Base-by-base conservation (phyloP, 2,797 vertebrate species). In the Cyclura pinguis region DNA sequence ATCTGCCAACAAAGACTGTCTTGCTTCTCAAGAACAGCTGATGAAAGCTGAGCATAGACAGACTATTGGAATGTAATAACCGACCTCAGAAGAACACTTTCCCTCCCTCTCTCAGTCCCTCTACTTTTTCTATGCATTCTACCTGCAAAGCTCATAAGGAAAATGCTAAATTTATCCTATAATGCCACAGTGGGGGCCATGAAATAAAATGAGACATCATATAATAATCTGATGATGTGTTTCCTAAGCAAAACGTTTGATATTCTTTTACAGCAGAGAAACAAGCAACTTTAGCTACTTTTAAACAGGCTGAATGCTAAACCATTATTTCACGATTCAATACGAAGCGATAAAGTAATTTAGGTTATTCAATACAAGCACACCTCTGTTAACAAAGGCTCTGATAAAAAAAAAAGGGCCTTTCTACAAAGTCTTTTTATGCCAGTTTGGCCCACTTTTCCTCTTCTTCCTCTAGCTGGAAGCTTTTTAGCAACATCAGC, bases 11-110 rank as follows among this genome's bases (percentile, higher is more conserved):
- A 13, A 52, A 72, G 18, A 73, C 38, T 84, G 38, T 29, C 6
- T 42, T 84, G 10, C 5, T 84, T 3, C 38, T 10, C 12, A 67
- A 67, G 10, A 72, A 69, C 6, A 72, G 29, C 18, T 55, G 32
- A 55, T 73, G 27, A 55, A 73, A 89, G 86, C 12, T 73, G 9
- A 4, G 62, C 0, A 74, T 29, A 73, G 88, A 94, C 89, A 47
- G 42, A 47, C 42, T 16, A 80, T 64, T 93, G 1, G 1, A 72
- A 85, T 7, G 14, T 4, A 14, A 74, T 86, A 82, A 82, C n/a
- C 52, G 35, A 90, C 0, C 0, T 57, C 57, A 86, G 1, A 18
- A 22, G 92, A 76, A 57, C 1, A 81, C 35, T 42, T 24, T 38
- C 29, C 32, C 57, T 38, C 20, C 57, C 29, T 5, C 84, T 69